These are phyloP conservation scores for Cydia fagiglandana DNA, from an alignment of 1,140 invertebrate species.

Conservation along the genomic window DNA sequence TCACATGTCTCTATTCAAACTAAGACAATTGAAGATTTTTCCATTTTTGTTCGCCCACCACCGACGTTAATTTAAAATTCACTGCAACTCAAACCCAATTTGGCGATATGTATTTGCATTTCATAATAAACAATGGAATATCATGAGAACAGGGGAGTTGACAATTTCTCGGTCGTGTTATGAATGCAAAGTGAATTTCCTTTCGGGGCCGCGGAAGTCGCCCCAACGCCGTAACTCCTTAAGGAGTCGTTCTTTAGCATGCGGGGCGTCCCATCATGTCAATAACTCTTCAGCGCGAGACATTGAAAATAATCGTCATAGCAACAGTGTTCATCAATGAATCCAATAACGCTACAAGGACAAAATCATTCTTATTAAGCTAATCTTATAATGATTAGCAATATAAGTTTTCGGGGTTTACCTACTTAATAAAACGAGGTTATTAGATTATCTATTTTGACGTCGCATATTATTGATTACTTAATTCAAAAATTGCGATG, in stretches of 20 bases:
- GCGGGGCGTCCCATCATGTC: slow-evolving; percentile 50
- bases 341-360: too few species aligned
- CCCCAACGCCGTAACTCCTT: slow-evolving; percentile 40
- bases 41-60: too few species aligned
- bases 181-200: slow-evolving; percentile 71
- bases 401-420: too few species aligned
- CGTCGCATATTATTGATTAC: too few species aligned
- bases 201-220: slow-evolving; percentile 69
- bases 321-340: background rate
- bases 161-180: slow-evolving; percentile 51
- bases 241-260: slow-evolving; percentile 61
- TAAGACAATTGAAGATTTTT: too few species aligned
- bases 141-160: slow-evolving; percentile 48
- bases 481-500: too few species aligned
- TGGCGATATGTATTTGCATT: slow-evolving; percentile 43
- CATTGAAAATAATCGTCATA: slow-evolving; percentile 2
- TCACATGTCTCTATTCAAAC: too few species aligned
- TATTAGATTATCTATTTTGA: too few species aligned
- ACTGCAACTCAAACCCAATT: slow-evolving; percentile 24
- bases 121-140: slow-evolving; percentile 43
- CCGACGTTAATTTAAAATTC: slow-evolving; percentile 31
- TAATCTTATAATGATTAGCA: too few species aligned
- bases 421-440: too few species aligned
- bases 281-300: slow-evolving; percentile 45
- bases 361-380: too few species aligned